phyloP scores from a whole-genome alignment of 1,140 invertebrate genomes.

The Drosophila nigrodunni region DNA sequence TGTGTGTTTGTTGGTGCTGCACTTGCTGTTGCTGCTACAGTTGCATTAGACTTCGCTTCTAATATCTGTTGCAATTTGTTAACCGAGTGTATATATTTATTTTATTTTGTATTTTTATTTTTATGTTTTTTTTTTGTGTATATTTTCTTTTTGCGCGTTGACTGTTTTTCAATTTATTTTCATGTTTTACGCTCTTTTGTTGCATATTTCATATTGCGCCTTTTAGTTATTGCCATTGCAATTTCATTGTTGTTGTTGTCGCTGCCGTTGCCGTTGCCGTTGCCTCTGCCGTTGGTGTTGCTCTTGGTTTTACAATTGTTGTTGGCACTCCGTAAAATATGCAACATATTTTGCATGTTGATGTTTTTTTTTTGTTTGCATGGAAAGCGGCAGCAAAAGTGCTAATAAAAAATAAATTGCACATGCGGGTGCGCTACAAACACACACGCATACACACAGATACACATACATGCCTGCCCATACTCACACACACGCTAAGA shows the following conservation, averaged over 20 bases:
- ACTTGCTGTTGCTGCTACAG: slow-evolving; percentile 20
- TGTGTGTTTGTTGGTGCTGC: background rate
- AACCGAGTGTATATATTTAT: slow-evolving; percentile 58
- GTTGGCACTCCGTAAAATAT: slow-evolving; percentile 72
- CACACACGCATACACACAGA: background rate
- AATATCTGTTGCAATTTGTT: slow-evolving; percentile 81
- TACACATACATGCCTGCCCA: background rate
- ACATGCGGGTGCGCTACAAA: slow-evolving; percentile 44
- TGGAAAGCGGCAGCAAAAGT: slow-evolving; percentile 60
- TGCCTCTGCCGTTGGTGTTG: slow-evolving; percentile 31
- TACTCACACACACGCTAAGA: background rate
- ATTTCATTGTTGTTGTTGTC: slow-evolving; percentile 31
- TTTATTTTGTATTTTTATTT: slow-evolving; percentile 11
- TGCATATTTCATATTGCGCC: slow-evolving; percentile 80
- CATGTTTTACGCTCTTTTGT: slow-evolving; percentile 74
- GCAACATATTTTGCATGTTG: slow-evolving; percentile 79
- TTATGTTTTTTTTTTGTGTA: slow-evolving; percentile 5
- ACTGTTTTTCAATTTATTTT: slow-evolving; percentile 73
- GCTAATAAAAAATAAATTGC: slow-evolving; percentile 82
- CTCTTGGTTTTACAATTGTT: slow-evolving; percentile 41
- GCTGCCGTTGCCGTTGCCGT: slow-evolving; percentile 24
- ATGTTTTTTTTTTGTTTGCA: slow-evolving; percentile 63
- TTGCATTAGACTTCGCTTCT: slow-evolving; percentile 76
- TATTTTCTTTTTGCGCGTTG: slow-evolving; percentile 25
- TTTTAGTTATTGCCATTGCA: slow-evolving; percentile 72